These are phyloP conservation scores for Cataglyphis albicans DNA, from an alignment of 2,888 invertebrate species.

Conservation along the genomic window DNA sequence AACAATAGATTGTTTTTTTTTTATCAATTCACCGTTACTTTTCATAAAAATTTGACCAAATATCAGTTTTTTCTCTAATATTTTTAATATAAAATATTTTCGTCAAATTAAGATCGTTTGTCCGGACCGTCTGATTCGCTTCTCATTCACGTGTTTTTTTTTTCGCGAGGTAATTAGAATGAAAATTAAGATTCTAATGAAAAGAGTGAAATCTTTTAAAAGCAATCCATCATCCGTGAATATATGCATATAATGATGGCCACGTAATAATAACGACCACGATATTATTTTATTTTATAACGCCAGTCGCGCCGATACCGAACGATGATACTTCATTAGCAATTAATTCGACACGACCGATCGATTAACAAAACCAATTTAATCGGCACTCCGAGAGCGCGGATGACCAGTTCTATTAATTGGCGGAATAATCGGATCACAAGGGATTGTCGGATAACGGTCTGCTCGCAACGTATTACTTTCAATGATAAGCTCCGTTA, in stretches of 20 bases:
- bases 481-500: conserved; percentile 73
- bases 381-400: conserved; percentile 67
- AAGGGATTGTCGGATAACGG: conserved; percentile 70
- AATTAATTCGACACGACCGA: conserved; percentile 72
- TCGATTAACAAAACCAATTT: conserved; percentile 74
- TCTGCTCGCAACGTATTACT: conserved; percentile 68
- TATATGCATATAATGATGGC: not conserved
- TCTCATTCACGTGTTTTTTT: not conserved
- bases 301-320: not conserved
- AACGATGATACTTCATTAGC: conserved; percentile 58
- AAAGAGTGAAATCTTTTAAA: not conserved
- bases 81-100: not conserved
- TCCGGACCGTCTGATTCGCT: not conserved
- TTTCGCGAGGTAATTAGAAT: not conserved
- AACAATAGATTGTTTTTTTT: not conserved
- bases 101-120: not conserved
- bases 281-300: conserved; percentile 30
- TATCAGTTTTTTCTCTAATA: not conserved
- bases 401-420: conserved; percentile 73
- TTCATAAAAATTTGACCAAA: not conserved
- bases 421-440: conserved; percentile 77
- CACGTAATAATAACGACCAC: not conserved
- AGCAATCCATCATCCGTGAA: not conserved
- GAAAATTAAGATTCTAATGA: not conserved
- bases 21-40: not conserved